Evolutionary conservation across 2,797 vertebrate genomes (phyloP).

Genomic region (Telmatherina bonti): DNA sequence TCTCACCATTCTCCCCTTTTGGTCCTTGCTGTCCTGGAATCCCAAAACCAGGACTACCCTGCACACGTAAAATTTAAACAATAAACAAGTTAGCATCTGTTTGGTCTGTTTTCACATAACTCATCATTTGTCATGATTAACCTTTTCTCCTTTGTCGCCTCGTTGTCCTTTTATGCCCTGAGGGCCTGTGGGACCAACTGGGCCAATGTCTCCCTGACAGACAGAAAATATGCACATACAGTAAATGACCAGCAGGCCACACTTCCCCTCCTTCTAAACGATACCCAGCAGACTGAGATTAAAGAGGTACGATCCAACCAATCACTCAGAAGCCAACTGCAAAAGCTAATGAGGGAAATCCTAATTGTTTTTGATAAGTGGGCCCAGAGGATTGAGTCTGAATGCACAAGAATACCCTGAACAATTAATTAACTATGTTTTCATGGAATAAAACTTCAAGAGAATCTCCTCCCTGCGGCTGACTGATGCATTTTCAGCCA

Average conservation of each 20-base stretch:
- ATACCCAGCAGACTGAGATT: slow-evolving; percentile 51
- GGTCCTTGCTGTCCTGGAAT: slow-evolving; percentile 89
- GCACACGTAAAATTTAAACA: slow-evolving; percentile 39
- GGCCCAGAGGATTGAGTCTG: slow-evolving; percentile 59
- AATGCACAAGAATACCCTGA: slow-evolving; percentile 50
- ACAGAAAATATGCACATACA: slow-evolving; percentile 20
- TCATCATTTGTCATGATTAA: slow-evolving; percentile 52
- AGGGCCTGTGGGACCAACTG: slow-evolving; percentile 81
- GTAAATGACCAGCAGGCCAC: slow-evolving; percentile 11
- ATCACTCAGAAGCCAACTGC: slow-evolving; percentile 44
- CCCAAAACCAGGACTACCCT: slow-evolving; percentile 92
- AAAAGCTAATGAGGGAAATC: slow-evolving; percentile 63
- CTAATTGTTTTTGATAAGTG: slow-evolving; percentile 66
- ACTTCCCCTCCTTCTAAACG: slow-evolving; percentile 39
- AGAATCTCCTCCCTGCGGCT: slow-evolving; percentile 46
- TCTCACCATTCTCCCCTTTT: slow-evolving; percentile 90
- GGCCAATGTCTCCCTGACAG: slow-evolving; percentile 87
- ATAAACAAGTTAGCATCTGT: background rate
- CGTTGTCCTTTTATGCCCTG: slow-evolving; percentile 86
- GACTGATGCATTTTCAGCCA: slow-evolving; percentile 12
- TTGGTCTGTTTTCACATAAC: background rate
- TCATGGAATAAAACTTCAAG: slow-evolving; percentile 50
- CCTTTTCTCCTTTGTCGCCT: slow-evolving; percentile 91
- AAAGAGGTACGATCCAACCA: slow-evolving; percentile 45
- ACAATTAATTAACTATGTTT: slow-evolving; percentile 71